These are phyloP conservation scores for Rhinichthys klamathensis DNA, from an alignment of 2,113 vertebrate genomes.

Conservation along the genomic window DNA sequence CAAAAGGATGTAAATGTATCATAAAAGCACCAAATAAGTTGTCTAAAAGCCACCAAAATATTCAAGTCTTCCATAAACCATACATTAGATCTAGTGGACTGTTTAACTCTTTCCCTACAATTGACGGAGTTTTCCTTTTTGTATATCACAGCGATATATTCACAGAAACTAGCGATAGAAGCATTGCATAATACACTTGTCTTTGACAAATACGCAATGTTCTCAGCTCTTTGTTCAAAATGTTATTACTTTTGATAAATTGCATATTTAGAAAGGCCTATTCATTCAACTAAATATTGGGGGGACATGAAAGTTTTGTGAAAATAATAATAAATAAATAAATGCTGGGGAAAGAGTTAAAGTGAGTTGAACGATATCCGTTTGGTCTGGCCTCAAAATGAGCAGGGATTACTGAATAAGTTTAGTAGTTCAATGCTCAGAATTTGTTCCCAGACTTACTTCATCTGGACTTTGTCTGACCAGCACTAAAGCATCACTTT, in stretches of 20 bases:
- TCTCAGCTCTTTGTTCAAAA: too few species aligned
- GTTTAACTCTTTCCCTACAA: neutral
- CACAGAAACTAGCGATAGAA: too few species aligned
- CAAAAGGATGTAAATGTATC: neutral
- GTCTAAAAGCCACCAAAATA: neutral
- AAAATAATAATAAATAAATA: too few species aligned
- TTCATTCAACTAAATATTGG: too few species aligned
- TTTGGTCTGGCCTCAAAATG: neutral
- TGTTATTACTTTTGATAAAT: too few species aligned
- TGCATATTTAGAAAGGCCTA: too few species aligned
- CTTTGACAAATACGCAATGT: too few species aligned
- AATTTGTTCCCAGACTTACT: neutral
- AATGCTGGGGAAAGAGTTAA: neutral
- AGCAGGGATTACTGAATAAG: neutral
- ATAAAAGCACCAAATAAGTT: neutral
- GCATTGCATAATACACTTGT: too few species aligned
- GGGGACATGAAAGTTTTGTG: too few species aligned
- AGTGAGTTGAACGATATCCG: neutral
- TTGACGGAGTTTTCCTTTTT: too few species aligned
- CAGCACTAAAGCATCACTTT: neutral
- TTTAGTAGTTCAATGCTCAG: neutral
- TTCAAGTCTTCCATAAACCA: neutral
- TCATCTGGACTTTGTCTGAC: neutral
- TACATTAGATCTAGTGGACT: neutral
- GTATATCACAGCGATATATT: too few species aligned